Conservation (phyloP, 2,113 vertebrate species). For the Urocitellus parryii region DNA sequence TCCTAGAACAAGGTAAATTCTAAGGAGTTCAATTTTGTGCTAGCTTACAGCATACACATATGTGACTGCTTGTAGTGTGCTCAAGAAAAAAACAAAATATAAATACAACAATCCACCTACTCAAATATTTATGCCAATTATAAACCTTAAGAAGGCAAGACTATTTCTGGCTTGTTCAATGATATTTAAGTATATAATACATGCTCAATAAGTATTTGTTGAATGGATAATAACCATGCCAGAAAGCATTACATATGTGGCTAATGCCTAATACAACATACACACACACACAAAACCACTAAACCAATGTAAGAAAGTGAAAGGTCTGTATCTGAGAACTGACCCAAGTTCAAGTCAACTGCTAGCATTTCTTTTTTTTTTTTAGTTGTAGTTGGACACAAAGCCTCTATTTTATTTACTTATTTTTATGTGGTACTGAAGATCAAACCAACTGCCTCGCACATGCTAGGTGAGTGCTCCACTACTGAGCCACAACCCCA, state of each 20-base stretch:
- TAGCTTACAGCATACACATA: conserved; percentile 26
- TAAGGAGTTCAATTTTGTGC: conserved; percentile 39
- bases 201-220: conserved; percentile 51
- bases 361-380: not conserved
- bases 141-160: conserved; percentile 47
- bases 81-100: conserved; percentile 43
- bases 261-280: not conserved
- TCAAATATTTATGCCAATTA: conserved; percentile 51
- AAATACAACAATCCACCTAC: not conserved
- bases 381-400: too few species aligned
- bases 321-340: conserved; percentile 13
- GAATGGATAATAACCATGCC: conserved; percentile 43
- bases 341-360: conserved; percentile 10
- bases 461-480: too few species aligned
- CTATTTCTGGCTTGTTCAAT: conserved; percentile 45
- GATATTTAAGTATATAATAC: not conserved
- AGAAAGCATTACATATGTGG: not conserved
- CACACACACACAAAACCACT: not conserved
- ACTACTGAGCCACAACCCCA: too few species aligned
- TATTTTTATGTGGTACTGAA: too few species aligned
- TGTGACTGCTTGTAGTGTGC: not conserved
- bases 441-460: too few species aligned
- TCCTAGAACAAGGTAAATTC: conserved; percentile 40
- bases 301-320: conserved; percentile 37
- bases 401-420: too few species aligned